Evolutionary conservation across 2,113 vertebrate genomes (phyloP).

Genomic region (Hippocampus comes): DNA sequence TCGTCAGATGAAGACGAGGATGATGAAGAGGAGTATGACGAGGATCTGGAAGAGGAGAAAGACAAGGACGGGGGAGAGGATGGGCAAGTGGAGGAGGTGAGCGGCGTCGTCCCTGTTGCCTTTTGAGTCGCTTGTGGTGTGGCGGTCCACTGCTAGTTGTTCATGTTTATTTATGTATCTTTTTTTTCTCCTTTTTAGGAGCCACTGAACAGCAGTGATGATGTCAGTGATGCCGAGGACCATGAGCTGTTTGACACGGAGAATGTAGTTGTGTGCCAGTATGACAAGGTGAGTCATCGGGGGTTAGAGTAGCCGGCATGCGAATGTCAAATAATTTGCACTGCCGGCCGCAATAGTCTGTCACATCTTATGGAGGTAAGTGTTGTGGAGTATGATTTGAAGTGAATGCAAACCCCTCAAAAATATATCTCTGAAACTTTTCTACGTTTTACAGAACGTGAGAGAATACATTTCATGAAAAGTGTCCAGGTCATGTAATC

Average conservation of each 20-base stretch:
- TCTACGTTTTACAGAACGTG: too few relatives aligned
- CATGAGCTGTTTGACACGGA: constrained; percentile 98
- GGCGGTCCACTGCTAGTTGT: background rate
- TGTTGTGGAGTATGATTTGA: background rate
- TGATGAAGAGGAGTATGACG: constrained; percentile 95
- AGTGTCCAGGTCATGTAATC: too few relatives aligned
- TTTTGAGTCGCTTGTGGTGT: background rate
- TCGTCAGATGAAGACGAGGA: constrained; percentile 98
- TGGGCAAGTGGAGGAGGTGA: constrained; percentile 95
- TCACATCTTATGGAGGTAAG: background rate
- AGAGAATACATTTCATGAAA: too few relatives aligned
- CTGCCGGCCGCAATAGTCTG: background rate
- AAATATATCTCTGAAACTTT: too few relatives aligned
- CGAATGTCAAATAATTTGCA: background rate
- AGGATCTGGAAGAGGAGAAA: constrained; percentile 96
- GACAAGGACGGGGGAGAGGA: constrained; percentile 95
- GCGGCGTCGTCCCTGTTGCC: background rate
- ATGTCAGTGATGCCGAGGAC: constrained; percentile 95
- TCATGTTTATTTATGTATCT: background rate
- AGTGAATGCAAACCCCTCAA: background rate
- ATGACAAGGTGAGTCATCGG: constrained; percentile 86
- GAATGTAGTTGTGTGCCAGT: constrained; percentile 98
- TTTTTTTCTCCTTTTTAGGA: constrained; percentile 73
- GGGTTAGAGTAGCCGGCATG: background rate
- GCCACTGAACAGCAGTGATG: constrained; percentile 93